These are phyloP conservation scores for Drosophila mayaguana DNA, from an alignment of 2,888 invertebrate species.

Conservation along the genomic window DNA sequence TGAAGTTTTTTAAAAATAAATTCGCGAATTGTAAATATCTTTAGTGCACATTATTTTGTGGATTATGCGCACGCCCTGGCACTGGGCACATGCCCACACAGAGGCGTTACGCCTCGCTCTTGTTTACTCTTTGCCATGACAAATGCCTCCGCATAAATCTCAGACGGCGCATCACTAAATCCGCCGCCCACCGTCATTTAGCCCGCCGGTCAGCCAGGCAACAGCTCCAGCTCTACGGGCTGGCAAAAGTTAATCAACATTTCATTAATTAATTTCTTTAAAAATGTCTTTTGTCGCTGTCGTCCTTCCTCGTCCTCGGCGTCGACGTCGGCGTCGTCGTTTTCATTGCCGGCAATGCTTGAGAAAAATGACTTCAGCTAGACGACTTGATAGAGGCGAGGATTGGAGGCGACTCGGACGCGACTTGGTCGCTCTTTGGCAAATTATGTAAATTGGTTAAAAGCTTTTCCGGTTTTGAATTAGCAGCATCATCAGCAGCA, in stretches of 20 bases:
- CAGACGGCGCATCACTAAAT: slow-evolving; percentile 50
- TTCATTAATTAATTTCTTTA: slow-evolving; percentile 83
- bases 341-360: background rate
- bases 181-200: slow-evolving; percentile 3
- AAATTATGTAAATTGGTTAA: slow-evolving; percentile 84
- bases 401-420: slow-evolving; percentile 16
- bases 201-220: slow-evolving; percentile 37
- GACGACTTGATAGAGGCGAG: slow-evolving; percentile 31
- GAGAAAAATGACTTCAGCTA: slow-evolving; percentile 54
- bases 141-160: slow-evolving; percentile 80
- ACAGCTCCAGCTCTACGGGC: slow-evolving; percentile 44
- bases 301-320: slow-evolving; percentile 24
- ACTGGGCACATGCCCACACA: slow-evolving; percentile 34
- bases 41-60: slow-evolving; percentile 77
- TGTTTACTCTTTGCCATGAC: slow-evolving; percentile 76
- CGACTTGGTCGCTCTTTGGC: slow-evolving; percentile 53
- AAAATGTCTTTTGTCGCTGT: slow-evolving; percentile 64
- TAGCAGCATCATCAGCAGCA: slow-evolving; percentile 77
- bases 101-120: slow-evolving; percentile 58
- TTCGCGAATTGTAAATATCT: slow-evolving; percentile 77
- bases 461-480: slow-evolving; percentile 83
- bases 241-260: slow-evolving; percentile 84
- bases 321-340: slow-evolving; percentile 27
- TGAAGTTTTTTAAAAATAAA: slow-evolving; percentile 63
- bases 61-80: slow-evolving; percentile 71